Percentiles rank a stretch among this genome's conserved stretches.
These are phyloP conservation scores for Argyra leucocephala DNA, from an alignment of 2,888 invertebrate species.

Conservation along the genomic window DNA sequence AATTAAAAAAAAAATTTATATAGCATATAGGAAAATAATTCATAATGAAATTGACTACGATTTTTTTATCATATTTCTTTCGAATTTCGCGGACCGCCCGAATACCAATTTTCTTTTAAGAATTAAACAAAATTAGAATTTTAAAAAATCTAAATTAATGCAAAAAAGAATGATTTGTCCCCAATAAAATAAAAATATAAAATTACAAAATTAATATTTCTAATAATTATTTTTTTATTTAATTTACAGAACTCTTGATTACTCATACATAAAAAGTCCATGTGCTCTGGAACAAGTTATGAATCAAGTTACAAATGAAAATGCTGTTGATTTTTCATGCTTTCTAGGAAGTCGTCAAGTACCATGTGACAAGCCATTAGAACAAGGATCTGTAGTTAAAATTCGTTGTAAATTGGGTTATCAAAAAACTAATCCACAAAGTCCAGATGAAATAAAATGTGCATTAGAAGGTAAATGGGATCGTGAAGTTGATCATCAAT, in stretches of 20 bases:
- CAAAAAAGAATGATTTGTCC: too few species aligned
- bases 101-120: too few species aligned
- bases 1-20: too few species aligned
- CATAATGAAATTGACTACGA: too few species aligned
- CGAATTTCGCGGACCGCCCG: too few species aligned
- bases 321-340: background rate
- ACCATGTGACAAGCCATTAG: slow-evolving; percentile 15
- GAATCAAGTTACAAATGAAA: background rate
- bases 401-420: slow-evolving; percentile 19
- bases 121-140: too few species aligned
- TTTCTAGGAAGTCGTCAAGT: background rate
- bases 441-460: slow-evolving; percentile 23
- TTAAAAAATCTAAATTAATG: too few species aligned
- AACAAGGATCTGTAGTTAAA: slow-evolving; percentile 18
- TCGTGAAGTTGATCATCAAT: slow-evolving; percentile 24
- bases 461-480: slow-evolving; percentile 29
- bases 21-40: too few species aligned
- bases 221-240: background rate
- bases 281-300: background rate
- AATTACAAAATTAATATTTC: too few species aligned
- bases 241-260: background rate
- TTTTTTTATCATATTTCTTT: too few species aligned
- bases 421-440: slow-evolving; percentile 12
- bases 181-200: too few species aligned
- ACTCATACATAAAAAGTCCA: background rate